Evolutionary conservation across 2,888 invertebrate genomes (phyloP).

Genomic region (Drosophila eohydei): DNA sequence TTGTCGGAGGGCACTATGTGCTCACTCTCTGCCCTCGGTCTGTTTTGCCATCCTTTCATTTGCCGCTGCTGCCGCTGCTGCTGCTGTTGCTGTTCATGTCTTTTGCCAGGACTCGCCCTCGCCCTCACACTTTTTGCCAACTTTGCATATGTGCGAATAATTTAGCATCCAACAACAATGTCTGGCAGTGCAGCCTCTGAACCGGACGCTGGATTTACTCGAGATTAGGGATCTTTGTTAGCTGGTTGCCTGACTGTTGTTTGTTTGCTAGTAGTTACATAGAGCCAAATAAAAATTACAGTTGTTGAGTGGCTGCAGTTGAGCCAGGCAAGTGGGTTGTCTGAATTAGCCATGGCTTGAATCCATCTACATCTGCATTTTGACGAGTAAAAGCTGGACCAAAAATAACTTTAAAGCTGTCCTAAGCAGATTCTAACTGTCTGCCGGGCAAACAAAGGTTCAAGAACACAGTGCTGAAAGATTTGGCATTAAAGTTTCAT

Average conservation of each 20-base stretch:
- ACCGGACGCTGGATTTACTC: constrained; percentile 74
- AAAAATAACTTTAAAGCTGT: constrained; percentile 11
- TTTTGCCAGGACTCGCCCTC: constrained; percentile 28
- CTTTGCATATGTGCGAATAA: constrained; percentile 82
- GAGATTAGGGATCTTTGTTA: constrained; percentile 80
- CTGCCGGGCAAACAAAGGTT: background rate
- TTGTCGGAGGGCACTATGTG: constrained; percentile 53
- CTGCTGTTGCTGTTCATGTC: constrained; percentile 28
- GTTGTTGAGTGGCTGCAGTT: constrained; percentile 60
- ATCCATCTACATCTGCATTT: constrained; percentile 32
- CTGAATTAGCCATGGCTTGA: constrained; percentile 46
- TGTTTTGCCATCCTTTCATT: constrained; percentile 53
- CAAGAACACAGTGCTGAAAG: background rate
- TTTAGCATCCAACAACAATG: constrained; percentile 57
- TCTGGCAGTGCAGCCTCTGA: constrained; percentile 35
- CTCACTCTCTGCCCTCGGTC: constrained; percentile 8
- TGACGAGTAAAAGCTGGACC: constrained; percentile 29
- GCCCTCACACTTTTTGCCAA: constrained; percentile 72
- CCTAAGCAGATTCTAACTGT: background rate
- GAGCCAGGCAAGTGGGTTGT: constrained; percentile 38
- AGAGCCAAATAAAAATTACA: constrained; percentile 74
- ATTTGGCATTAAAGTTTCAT: constrained; percentile 1
- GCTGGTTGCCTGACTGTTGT: constrained; percentile 49
- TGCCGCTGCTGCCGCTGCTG: constrained; percentile 30
- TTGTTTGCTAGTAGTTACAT: constrained; percentile 49